Evolutionary conservation across 2,888 invertebrate species (phyloP).

Genomic region (Drosophila colorata): DNA sequence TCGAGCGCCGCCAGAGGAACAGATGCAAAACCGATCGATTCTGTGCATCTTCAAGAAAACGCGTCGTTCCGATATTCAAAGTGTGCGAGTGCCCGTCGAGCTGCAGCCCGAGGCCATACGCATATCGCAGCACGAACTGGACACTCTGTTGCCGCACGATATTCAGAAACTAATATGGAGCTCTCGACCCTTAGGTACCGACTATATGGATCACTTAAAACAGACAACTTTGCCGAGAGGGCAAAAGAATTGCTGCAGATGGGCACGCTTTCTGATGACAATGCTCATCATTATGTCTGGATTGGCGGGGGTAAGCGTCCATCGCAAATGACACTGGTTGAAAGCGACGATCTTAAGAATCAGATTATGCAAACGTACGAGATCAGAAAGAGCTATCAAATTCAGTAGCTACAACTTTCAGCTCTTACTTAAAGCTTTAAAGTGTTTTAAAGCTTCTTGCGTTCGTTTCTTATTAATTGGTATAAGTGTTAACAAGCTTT

Average conservation of each 20-base stretch:
- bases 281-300: constrained; percentile 5
- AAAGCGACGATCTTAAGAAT: neutral
- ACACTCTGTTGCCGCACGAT: neutral
- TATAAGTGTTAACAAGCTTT: no score
- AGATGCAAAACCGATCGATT: neutral
- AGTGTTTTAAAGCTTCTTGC: neutral
- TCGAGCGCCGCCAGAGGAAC: neutral
- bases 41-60: constrained; percentile 25
- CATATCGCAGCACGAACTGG: constrained; percentile 3
- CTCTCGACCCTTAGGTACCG: neutral
- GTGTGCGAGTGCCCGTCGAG: constrained; percentile 14
- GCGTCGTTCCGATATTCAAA: neutral
- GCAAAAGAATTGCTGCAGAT: neutral
- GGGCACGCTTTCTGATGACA: neutral
- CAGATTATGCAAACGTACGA: neutral
- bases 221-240: neutral
- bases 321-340: neutral
- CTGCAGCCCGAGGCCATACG: constrained; percentile 14
- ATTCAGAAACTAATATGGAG: neutral
- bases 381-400: no score
- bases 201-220: constrained; percentile 4
- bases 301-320: constrained; percentile 41
- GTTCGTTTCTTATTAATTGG: neutral
- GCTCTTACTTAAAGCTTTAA: no score
- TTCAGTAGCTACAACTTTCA: no score